Base-by-base conservation (phyloP, 2,888 invertebrate species). In the Melipona bicolor region DNA sequence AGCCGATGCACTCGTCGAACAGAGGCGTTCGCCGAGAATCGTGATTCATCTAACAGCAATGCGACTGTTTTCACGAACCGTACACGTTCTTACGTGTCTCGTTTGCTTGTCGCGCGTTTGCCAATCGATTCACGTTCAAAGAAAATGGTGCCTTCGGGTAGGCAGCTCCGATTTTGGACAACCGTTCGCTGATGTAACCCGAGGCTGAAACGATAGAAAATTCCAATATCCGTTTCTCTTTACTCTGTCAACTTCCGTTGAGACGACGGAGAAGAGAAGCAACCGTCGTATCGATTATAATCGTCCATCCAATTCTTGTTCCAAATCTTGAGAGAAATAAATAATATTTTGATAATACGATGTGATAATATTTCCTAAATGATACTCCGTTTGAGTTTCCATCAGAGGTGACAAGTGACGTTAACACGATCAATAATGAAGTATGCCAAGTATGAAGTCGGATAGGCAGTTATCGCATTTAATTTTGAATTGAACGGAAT, bases 41-140 rank as follows among this genome's bases (percentile, higher is more conserved):
- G 69, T 87, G 88, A 85, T 65, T 87, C 85, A 77, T 70, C 68
- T 59, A 67, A 71, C 71, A 52, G 61, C 71, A 24, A 76, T 68
- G 69, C 71, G 71, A 52, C 61, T 65, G 52, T 77, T 77, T 70
- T 71, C 61, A 24, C 67, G 24, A 56, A 68, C 67, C 78, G 62
- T 43, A 36, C 17, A 11, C 11, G 43, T 56, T 62, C 32, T 52
- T 65, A 32, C 75, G 76, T 64, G 79, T n/a, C 43, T 43, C 32
- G 56, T 27, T 50, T 21, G 21, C 19, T 17, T 17, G n/a, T 15
- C 3, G 1, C 56, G 13, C 59, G 76, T 49, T 69, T 61, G 15
- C 13, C 4, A 19, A 69, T 76, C 61, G 67, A 36, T 19, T 24
- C 43, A 15, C 21, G 17, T 56, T 9, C 11, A n/a, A 24, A 65